Evolutionary conservation across 2,888 invertebrate species (phyloP).

Genomic region (Callyntrura sp.): DNA sequence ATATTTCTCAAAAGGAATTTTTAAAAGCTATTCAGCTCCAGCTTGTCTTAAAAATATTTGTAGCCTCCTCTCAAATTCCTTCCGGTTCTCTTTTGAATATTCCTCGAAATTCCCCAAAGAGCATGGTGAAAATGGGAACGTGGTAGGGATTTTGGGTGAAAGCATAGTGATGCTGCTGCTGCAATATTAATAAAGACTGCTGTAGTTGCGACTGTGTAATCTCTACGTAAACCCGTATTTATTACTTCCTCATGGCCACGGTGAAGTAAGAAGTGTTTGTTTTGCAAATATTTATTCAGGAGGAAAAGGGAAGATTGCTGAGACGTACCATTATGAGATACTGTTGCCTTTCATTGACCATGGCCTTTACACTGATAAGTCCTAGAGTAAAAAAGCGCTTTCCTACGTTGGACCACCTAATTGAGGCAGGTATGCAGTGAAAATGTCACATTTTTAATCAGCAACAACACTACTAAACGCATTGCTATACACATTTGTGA

Average conservation of each 20-base stretch:
- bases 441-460: background rate
- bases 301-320: conserved; percentile 93
- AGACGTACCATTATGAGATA: conserved; percentile 93
- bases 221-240: background rate
- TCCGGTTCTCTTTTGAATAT: background rate
- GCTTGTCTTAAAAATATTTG: too few relatives aligned
- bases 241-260: background rate
- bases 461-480: background rate
- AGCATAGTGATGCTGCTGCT: too few relatives aligned
- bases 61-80: too few relatives aligned
- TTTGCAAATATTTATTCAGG: conserved; percentile 85
- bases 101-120: too few relatives aligned
- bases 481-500: too few relatives aligned
- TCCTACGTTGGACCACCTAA: conserved; percentile 92
- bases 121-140: too few relatives aligned
- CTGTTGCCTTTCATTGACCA: conserved; percentile 93
- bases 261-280: background rate
- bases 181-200: too few relatives aligned
- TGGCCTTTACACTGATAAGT: conserved; percentile 94
- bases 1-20: too few relatives aligned
- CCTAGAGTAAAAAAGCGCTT: conserved; percentile 96
- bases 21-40: too few relatives aligned
- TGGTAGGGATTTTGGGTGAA: too few relatives aligned
- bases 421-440: conserved; percentile 88
- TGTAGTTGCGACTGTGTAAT: too few relatives aligned